Evolutionary conservation across 2,797 vertebrate species (phyloP), one percentile per base, ranked within the genome.

Genomic region (Crenuchus spilurus): DNA sequence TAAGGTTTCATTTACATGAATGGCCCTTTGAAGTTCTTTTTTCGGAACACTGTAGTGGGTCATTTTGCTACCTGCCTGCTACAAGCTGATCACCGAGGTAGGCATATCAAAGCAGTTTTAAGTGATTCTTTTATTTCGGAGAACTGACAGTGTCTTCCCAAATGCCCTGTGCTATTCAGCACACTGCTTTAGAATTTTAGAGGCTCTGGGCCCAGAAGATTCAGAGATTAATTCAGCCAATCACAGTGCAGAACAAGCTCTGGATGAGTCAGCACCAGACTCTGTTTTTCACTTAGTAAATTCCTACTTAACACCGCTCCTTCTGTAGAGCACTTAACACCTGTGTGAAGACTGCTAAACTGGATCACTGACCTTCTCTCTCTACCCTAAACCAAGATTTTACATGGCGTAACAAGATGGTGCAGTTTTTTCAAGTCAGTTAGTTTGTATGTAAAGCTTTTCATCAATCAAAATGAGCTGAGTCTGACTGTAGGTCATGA

Each of bases 1-100:
- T 58, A 58, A 58, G 55, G 55, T 37, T 33, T 37, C n/a, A 58
- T 37, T 58, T 58, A 58, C 55, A 37, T 37, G 55, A 58, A 22
- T 18, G 30, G 31, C 55, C 55, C 55, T 58, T 58, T 58, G 55
- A 58, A 58, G 55, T 58, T 20, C 10, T 9, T 33, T 35, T 18
- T 49, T 51, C 54, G 18, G 20, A 20, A 37, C 16, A 1, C 33
- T 22, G 14, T 31, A 37, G 4, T 37, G 35, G 35, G 35, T 37
- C 35, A 37, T 37, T 28, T 26, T 7, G 16, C 5, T 13, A 54
- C 51, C 51, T 54, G 51, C 51, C 51, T 54, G 51, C 51, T 51
- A 13, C 9, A 13, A 13, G 18, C 16, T 13, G n/a, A 20, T 58
- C 31, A 6, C n/a, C 1, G 55, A 33, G 55, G 55, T 58, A 16